A percentile compares a stretch with the other conserved stretches of the same genome.
Evolutionary conservation across 2,113 vertebrate genomes (phyloP).

Genomic region (Rhodinocichla rosea): DNA sequence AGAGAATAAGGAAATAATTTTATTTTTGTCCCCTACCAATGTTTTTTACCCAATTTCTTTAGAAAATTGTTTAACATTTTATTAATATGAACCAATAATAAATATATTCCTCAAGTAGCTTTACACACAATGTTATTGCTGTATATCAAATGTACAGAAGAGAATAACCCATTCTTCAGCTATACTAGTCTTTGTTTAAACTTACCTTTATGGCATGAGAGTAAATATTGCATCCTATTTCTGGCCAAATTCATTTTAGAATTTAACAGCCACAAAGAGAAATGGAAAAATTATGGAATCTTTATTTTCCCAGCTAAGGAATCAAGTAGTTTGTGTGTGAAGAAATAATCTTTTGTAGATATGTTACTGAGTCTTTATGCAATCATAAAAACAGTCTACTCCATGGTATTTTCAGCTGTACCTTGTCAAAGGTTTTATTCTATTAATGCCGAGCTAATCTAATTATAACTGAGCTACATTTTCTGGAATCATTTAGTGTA

Average conservation of each 20-base stretch:
- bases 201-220: not conserved
- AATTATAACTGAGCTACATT: not conserved
- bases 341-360: not conserved
- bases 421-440: not conserved
- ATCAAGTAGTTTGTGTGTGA: not conserved
- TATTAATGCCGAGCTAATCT: slow-evolving; percentile 23
- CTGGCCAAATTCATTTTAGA: not conserved
- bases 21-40: not conserved
- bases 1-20: not conserved
- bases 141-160: not conserved
- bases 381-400: not conserved
- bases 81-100: not conserved
- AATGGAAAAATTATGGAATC: not conserved
- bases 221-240: not conserved
- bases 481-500: not conserved
- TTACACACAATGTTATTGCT: not conserved
- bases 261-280: not conserved
- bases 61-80: not conserved
- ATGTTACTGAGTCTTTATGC: not conserved
- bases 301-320: not conserved
- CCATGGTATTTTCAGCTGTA: not conserved
- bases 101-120: not conserved
- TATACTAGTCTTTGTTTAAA: not conserved
- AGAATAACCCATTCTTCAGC: not conserved
- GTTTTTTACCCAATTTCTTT: not conserved